Evolutionary conservation across 37 sponge, comb jelly and placozoan species (phyloP).

Genomic region (Theonella swinhoei): DNA sequence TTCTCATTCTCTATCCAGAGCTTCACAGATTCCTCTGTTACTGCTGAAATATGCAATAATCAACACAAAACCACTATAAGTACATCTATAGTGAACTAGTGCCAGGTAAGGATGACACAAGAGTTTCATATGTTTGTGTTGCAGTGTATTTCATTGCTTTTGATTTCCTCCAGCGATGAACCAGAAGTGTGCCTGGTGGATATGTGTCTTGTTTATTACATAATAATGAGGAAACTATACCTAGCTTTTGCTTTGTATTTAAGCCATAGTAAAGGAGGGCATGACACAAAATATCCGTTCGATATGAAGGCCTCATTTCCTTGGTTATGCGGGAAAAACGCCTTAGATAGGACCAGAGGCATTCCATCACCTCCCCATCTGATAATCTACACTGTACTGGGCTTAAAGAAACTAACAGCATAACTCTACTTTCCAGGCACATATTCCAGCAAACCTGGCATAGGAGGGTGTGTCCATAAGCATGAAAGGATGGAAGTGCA

Average conservation of each 20-base stretch:
- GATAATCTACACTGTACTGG: neutral
- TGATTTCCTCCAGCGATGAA: neutral
- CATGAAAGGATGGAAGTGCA: slow-evolving; percentile 8
- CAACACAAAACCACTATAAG: too few relatives aligned
- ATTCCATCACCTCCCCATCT: slow-evolving; percentile 22
- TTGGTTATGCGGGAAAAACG: slow-evolving; percentile 18
- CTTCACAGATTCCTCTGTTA: too few relatives aligned
- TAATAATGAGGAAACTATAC: neutral
- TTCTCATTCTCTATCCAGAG: too few relatives aligned
- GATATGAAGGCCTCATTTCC: slow-evolving; percentile 15
- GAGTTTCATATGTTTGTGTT: too few relatives aligned
- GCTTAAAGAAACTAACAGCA: too few relatives aligned
- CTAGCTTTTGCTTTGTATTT: neutral
- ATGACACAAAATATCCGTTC: slow-evolving; percentile 12
- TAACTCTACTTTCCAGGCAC: too few relatives aligned
- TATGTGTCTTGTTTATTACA: too few relatives aligned
- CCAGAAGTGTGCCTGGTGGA: neutral
- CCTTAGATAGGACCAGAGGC: slow-evolving; percentile 13
- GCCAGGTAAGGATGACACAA: too few relatives aligned
- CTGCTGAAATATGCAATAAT: too few relatives aligned
- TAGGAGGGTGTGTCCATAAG: slow-evolving; percentile 12
- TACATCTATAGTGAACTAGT: too few relatives aligned
- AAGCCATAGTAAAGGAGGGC: slow-evolving; percentile 10
- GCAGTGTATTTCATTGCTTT: neutral
- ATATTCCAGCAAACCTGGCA: slow-evolving; percentile 30